A percentile compares a stretch with the other conserved stretches of the same genome.
phyloP scores from a whole-genome alignment of 1,140 invertebrate genomes.

The Pseudomyrmex pallidus region DNA sequence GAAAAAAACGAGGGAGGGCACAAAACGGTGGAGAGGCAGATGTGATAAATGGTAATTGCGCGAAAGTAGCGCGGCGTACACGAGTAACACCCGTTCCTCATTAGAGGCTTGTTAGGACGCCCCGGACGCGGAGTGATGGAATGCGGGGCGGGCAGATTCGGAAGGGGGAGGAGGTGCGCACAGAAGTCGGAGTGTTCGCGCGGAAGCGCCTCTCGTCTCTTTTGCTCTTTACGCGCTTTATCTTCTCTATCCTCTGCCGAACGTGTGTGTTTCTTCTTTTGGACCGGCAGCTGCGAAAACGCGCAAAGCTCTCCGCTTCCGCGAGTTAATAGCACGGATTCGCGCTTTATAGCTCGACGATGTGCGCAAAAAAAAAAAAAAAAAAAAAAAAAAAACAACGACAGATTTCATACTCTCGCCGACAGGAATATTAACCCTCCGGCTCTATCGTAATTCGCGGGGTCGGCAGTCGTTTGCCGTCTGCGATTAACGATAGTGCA shows the following conservation, averaged over 20 bases:
- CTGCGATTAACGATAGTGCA: constrained; percentile 6
- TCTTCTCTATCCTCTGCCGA: constrained; percentile 32
- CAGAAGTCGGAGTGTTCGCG: constrained; percentile 73
- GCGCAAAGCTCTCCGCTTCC: neutral
- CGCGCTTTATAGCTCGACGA: neutral
- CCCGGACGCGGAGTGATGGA: constrained; percentile 76
- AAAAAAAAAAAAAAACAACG: too few species aligned
- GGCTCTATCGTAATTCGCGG: constrained; percentile 18
- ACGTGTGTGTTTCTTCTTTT: constrained; percentile 51
- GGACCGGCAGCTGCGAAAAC: constrained; percentile 33
- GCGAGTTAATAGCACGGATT: constrained; percentile 63
- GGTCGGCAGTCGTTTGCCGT: neutral
- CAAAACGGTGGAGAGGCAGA: constrained; percentile 63
- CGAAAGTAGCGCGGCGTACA: constrained; percentile 77
- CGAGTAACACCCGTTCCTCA: constrained; percentile 82
- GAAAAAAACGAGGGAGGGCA: neutral
- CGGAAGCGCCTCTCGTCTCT: constrained; percentile 62
- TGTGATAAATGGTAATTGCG: constrained; percentile 82
- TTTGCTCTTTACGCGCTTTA: constrained; percentile 33
- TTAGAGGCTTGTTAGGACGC: constrained; percentile 82
- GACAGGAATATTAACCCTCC: constrained; percentile 44
- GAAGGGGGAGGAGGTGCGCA: constrained; percentile 37
- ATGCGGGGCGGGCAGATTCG: constrained; percentile 67
- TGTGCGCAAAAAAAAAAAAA: constrained; percentile 4
- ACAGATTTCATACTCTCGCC: constrained; percentile 44